Base-by-base conservation (phyloP, 1,140 invertebrate genomes). In the Drosophila albomicans region DNA sequence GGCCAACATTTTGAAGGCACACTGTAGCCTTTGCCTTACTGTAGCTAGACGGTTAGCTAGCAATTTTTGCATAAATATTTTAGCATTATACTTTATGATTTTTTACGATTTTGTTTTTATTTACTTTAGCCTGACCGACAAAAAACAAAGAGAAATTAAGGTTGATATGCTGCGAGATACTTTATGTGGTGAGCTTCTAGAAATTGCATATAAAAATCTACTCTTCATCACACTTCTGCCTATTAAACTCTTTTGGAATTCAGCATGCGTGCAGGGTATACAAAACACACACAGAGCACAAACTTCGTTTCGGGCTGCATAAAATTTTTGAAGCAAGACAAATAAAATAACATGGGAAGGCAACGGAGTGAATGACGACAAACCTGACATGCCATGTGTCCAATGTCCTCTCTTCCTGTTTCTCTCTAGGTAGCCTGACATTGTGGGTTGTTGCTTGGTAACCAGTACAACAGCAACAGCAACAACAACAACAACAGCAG, bases 61-160 rank as follows among this genome's bases (percentile, higher is more conserved):
- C 66, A 77, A 71, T 72, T 87, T 87, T 78, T 80, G 80, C 80
- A 84, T 88, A 88, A 70, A 87, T 88, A 75, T 88, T 88, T 70
- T 65, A 82, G 84, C 76, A 80, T 87, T 80, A 88, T 82, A 68
- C 79, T 84, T 75, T 84, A 88, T 78, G 84, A 68, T 88, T 84
- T 87, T 88, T 78, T 86, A 86, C 79, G 82, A 86, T 87, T 80
- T 74, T 74, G 61, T 75, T 87, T 81, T 87, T 87, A 79, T 82
- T 82, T 67, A 65, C 82, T 74, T 78, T 67, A 68, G 61, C 51
- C 43, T 59, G 56, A 8, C 72, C 16, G 1, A 54, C 20, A 25
- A 66, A 59, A 48, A 28, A 4, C n/a, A 43, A 30, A 20, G 61
- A 13, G 6, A 35, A 1, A 4, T 25, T 4, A 25, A 4, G 20